Percentiles rank a stretch among this genome's conserved stretches.
These are phyloP conservation scores for Urechis unicinctus DNA, from an alignment of 2,888 invertebrate genomes.

Conservation along the genomic window DNA sequence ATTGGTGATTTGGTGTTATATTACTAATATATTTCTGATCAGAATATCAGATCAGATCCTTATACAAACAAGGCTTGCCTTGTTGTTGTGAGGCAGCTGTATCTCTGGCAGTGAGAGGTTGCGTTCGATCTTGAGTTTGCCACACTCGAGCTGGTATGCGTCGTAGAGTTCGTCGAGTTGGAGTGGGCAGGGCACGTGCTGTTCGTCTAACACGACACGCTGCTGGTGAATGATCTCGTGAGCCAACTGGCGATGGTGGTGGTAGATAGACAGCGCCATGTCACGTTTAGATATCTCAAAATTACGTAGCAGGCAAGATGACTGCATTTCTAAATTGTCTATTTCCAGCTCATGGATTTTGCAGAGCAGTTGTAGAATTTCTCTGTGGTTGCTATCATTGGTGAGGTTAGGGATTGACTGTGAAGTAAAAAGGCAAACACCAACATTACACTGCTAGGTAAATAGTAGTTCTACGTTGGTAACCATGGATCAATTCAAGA, in stretches of 20 bases:
- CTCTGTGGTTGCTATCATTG: slow-evolving; percentile 74
- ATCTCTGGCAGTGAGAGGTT: neutral
- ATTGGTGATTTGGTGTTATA: too few relatives aligned
- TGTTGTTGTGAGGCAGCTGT: neutral
- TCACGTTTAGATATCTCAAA: slow-evolving; percentile 69
- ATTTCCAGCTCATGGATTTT: slow-evolving; percentile 90
- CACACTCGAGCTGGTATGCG: neutral
- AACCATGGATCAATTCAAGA: too few relatives aligned
- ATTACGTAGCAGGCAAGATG: slow-evolving; percentile 75
- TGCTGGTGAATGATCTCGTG: slow-evolving; percentile 89
- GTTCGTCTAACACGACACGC: slow-evolving; percentile 68
- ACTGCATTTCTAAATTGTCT: slow-evolving; percentile 76
- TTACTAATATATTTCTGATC: too few relatives aligned
- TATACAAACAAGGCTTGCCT: too few relatives aligned
- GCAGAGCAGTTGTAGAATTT: slow-evolving; percentile 78
- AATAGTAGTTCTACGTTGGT: too few relatives aligned
- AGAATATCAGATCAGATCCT: too few relatives aligned
- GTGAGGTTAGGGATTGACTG: slow-evolving; percentile 1
- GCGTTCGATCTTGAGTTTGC: too few relatives aligned
- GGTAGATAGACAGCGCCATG: neutral
- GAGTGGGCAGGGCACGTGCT: neutral
- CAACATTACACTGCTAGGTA: too few relatives aligned
- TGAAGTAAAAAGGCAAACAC: slow-evolving; percentile 4
- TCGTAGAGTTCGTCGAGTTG: neutral
- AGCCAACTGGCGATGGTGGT: slow-evolving; percentile 73